Percentiles rank a stretch among this genome's conserved stretches.
These are phyloP conservation scores for Diogma glabrata DNA, from an alignment of 2,888 invertebrate genomes.

Conservation along the genomic window DNA sequence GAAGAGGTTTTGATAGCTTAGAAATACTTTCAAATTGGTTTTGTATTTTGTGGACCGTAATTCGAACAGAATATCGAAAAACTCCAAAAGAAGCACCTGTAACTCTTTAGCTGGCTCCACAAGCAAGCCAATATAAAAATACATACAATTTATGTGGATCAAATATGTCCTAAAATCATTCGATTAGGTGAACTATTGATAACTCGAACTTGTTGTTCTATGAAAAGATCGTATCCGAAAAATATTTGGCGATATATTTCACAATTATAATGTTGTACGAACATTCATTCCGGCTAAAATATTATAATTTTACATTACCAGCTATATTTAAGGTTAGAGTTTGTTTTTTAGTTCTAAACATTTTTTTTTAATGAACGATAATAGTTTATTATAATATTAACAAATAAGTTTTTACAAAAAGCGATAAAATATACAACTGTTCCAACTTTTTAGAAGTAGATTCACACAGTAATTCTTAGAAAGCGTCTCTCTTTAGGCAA, in stretches of 20 bases:
- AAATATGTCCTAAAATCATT: background rate
- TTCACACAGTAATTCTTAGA: too few relatives aligned
- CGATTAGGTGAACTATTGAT: too few relatives aligned
- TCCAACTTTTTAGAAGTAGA: too few relatives aligned
- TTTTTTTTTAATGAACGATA: too few relatives aligned
- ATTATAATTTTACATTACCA: background rate
- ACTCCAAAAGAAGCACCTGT: too few relatives aligned
- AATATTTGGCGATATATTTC: background rate
- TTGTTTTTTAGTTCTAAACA: too few relatives aligned
- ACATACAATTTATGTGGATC: background rate
- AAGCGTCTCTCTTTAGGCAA: too few relatives aligned
- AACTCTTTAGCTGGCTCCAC: background rate
- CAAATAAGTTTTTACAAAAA: too few relatives aligned
- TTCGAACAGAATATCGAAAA: too few relatives aligned
- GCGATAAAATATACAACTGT: too few relatives aligned
- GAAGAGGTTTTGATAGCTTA: background rate
- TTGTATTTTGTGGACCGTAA: background rate
- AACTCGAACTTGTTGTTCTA: background rate
- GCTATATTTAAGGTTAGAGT: too few relatives aligned
- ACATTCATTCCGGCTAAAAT: background rate
- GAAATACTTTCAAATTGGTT: background rate
- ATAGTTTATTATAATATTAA: too few relatives aligned
- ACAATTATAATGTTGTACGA: background rate
- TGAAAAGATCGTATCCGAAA: background rate
- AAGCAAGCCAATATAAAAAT: background rate